phyloP scores from a whole-genome alignment of 2,113 vertebrate species.

The Chiloscyllium plagiosum region DNA sequence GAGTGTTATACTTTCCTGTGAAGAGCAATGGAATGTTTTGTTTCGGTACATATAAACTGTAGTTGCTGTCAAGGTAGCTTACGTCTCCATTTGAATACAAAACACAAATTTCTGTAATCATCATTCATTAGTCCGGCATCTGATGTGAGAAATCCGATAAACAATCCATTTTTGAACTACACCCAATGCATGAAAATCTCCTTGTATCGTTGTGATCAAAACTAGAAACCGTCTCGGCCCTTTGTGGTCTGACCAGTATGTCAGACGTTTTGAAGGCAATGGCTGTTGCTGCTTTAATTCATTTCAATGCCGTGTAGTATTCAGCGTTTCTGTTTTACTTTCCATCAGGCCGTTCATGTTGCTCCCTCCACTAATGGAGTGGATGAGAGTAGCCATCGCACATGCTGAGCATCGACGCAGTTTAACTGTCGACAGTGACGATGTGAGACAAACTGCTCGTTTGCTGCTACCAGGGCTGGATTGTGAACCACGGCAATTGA shows the following conservation, averaged over 20 bases:
- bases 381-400: slow-evolving; percentile 94
- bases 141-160: neutral
- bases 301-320: neutral
- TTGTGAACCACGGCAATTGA: slow-evolving; percentile 90
- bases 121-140: neutral
- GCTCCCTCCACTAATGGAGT: slow-evolving; percentile 93
- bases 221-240: neutral
- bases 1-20: too few relatives aligned
- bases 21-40: too few relatives aligned
- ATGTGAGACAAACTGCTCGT: slow-evolving; percentile 85
- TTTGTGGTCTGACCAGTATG: neutral
- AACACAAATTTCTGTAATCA: neutral
- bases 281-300: neutral
- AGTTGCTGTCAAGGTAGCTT: neutral
- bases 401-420: slow-evolving; percentile 92
- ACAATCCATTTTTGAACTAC: neutral
- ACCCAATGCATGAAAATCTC: neutral
- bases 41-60: neutral
- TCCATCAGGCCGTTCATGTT: slow-evolving; percentile 81
- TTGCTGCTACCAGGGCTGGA: slow-evolving; percentile 87
- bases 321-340: neutral
- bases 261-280: neutral
- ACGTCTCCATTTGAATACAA: neutral
- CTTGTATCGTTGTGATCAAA: neutral
- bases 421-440: slow-evolving; percentile 86